phyloP scores from a whole-genome alignment of 2,888 invertebrate genomes.

The Eristalinus sepulchralis region DNA sequence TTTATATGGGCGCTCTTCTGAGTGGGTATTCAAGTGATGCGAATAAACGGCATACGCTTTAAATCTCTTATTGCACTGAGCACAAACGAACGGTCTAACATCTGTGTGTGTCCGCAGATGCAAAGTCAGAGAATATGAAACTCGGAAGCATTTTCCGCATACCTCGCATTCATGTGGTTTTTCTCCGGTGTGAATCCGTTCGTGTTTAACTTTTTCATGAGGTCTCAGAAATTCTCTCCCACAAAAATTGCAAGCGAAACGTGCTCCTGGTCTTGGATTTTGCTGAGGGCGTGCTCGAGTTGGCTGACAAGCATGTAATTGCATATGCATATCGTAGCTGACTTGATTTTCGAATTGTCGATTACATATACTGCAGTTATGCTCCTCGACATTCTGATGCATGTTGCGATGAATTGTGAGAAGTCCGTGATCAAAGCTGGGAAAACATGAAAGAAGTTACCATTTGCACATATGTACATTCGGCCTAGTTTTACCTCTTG shows the following conservation, averaged over 20 bases:
- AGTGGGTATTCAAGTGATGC: conserved; percentile 89
- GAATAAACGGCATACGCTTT: conserved; percentile 91
- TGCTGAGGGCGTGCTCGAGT: conserved; percentile 28
- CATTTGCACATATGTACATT: not conserved
- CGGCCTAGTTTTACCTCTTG: conserved; percentile 78
- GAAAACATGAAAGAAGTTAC: not conserved
- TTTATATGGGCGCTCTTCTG: conserved; percentile 88
- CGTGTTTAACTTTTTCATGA: conserved; percentile 92
- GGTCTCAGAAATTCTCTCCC: conserved; percentile 87
- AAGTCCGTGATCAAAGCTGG: conserved; percentile 77
- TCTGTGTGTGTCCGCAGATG: conserved; percentile 91
- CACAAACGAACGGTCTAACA: conserved; percentile 88
- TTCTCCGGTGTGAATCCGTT: conserved; percentile 91
- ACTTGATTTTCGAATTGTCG: conserved; percentile 85
- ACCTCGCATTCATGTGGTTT: conserved; percentile 90
- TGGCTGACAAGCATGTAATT: conserved; percentile 83
- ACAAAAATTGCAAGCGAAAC: conserved; percentile 88
- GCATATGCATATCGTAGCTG: conserved; percentile 88
- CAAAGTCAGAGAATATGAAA: conserved; percentile 89
- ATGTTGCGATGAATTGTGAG: conserved; percentile 84
- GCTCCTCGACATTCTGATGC: conserved; percentile 83
- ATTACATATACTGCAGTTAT: conserved; percentile 87
- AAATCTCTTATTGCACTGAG: conserved; percentile 87
- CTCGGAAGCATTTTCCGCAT: conserved; percentile 90
- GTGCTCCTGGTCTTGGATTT: conserved; percentile 76